Conservation (phyloP, 2,113 vertebrate species). For the Nannospalax galili region DNA sequence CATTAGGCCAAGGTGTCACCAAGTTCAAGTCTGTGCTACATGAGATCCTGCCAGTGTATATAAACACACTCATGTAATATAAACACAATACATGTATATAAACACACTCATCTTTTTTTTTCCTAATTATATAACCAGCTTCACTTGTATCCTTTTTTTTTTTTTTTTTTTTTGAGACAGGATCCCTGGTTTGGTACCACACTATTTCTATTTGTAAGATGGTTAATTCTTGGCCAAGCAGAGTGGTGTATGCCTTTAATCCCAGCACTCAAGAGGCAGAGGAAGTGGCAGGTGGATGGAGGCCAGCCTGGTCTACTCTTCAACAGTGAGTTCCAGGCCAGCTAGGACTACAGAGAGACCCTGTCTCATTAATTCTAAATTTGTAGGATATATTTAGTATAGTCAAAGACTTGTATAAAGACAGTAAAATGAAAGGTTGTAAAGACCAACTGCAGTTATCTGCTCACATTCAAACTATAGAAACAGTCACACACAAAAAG, state of each 20-base stretch:
- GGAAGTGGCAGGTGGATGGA: too few species aligned
- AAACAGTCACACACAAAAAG: slow-evolving; percentile 69
- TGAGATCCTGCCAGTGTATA: neutral
- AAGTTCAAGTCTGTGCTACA: neutral
- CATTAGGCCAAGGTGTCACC: too few species aligned
- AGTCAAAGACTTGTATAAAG: neutral
- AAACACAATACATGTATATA: too few species aligned
- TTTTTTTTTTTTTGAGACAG: too few species aligned
- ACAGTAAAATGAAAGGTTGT: neutral
- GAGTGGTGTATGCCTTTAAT: too few species aligned
- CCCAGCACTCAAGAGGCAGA: too few species aligned
- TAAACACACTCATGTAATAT: too few species aligned
- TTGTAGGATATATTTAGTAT: neutral
- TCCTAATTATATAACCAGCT: neutral
- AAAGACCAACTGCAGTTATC: slow-evolving; percentile 16
- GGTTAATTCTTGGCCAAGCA: neutral
- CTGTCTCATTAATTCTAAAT: neutral
- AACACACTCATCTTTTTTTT: too few species aligned
- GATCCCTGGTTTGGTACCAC: neutral
- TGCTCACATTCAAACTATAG: slow-evolving; percentile 46
- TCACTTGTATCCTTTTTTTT: neutral
- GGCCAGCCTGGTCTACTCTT: too few species aligned
- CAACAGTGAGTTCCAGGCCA: too few species aligned
- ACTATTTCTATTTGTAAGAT: slow-evolving; percentile 15
- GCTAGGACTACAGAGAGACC: too few species aligned